These are phyloP conservation scores for Drosophila jambulina DNA, from an alignment of 1,140 invertebrate species.

Conservation along the genomic window DNA sequence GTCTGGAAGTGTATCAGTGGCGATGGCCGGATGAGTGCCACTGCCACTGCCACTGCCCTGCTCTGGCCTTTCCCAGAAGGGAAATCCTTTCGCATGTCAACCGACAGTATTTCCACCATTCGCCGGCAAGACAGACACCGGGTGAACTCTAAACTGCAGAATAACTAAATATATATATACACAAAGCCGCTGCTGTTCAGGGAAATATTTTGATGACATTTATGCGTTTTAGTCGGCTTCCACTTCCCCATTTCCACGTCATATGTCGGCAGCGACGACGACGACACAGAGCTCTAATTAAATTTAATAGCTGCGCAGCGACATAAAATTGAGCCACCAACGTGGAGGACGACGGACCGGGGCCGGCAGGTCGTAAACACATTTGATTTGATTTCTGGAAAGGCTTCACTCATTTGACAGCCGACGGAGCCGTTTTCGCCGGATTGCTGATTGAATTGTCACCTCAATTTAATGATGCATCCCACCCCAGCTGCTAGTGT, in stretches of 20 bases:
- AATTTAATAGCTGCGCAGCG: conserved; percentile 78
- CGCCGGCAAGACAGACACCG: conserved; percentile 27
- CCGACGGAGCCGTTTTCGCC: conserved; percentile 39
- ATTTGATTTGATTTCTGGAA: conserved; percentile 82
- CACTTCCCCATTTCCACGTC: conserved; percentile 37
- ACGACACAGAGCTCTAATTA: conserved; percentile 78
- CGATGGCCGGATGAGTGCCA: conserved; percentile 37
- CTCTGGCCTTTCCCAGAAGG: conserved; percentile 58
- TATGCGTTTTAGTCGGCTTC: conserved; percentile 48
- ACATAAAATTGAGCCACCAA: conserved; percentile 76
- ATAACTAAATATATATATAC: conserved; percentile 54
- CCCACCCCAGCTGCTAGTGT: conserved; percentile 10
- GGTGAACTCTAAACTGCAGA: conserved; percentile 38
- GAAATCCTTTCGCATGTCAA: conserved; percentile 76
- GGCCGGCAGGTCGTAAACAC: conserved; percentile 63
- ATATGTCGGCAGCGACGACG: conserved; percentile 55
- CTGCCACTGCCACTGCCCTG: conserved; percentile 17
- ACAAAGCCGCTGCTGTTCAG: conserved; percentile 47
- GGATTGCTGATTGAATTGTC: conserved; percentile 81
- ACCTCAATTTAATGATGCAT: conserved; percentile 73
- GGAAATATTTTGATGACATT: conserved; percentile 78
- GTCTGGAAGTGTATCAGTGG: conserved; percentile 20
- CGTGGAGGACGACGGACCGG: conserved; percentile 27
- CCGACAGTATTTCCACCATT: conserved; percentile 59
- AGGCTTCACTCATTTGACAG: conserved; percentile 63